Evolutionary conservation across 2,797 vertebrate species (phyloP), one percentile per base, ranked within the genome.

Genomic region (Takifugu ocellatus): DNA sequence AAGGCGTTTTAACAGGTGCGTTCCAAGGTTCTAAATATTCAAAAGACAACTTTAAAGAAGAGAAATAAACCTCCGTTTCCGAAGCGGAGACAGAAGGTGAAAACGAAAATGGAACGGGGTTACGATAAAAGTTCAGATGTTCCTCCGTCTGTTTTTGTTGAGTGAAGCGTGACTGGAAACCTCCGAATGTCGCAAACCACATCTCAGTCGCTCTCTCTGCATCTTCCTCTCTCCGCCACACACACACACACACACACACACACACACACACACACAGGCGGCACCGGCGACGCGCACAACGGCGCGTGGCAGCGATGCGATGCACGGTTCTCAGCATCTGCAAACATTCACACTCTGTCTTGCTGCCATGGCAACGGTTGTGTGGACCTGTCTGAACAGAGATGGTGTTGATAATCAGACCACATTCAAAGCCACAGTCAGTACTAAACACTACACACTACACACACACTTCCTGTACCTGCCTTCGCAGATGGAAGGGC

Each of bases 141-240:
- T 73, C 46, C 49, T 78, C 51, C 50, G 51, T 68, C 47, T 74
- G 59, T 59, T 55, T 54, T 33, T 33, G 29, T 66, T 50, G 57
- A 49, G 61, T 63, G 74, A 63, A 63, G 67, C 71, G 36, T 80
- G 76, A 85, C 79, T 77, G 79, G 82, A 87, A 87, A 78, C 68
- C 74, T 78, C 66, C 69, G 63, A 68, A 62, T 27, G 60, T 44
- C 59, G 54, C 5, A 68, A 77, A 71, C 78, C 75, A 75, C 79
- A 63, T 69, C 36, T 10, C 36, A 39, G 12, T 39, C 10, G 12
- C 36, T 39, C 36, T 39, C 36, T 39, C 33, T 36, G 10, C 33
- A 7, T 33, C 33, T 33, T 21, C 21, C 21, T 21, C 21, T 5
- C 27, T 5, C 27, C 4, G 4, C 4, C 27, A 29, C 27, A 29